Evolutionary conservation across 2,888 invertebrate species (phyloP).

Genomic region (Dexiosoma caninum): DNA sequence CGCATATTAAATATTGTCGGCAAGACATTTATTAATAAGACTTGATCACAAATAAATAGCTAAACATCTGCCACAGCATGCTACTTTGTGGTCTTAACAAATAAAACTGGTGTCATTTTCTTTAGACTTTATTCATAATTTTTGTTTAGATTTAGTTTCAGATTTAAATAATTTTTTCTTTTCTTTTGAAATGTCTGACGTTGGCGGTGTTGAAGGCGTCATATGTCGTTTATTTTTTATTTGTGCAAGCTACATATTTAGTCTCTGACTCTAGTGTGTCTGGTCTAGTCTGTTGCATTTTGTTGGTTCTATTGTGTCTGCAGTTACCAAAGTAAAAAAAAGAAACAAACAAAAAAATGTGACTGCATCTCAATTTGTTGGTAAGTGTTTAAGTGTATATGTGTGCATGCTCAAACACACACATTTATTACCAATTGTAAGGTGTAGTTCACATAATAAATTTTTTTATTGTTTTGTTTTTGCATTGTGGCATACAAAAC

Average conservation of each 20-base stretch:
- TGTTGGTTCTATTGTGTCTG: slow-evolving; percentile 62
- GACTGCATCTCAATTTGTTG: slow-evolving; percentile 48
- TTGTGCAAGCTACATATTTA: slow-evolving; percentile 33
- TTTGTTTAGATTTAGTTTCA: slow-evolving; percentile 26
- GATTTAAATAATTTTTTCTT: slow-evolving; percentile 27
- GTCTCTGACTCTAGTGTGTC: slow-evolving; percentile 58
- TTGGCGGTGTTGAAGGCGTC: slow-evolving; percentile 59
- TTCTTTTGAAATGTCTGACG: slow-evolving; percentile 47
- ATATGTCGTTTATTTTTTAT: slow-evolving; percentile 37
- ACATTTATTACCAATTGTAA: slow-evolving; percentile 47
- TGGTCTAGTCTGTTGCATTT: slow-evolving; percentile 62
- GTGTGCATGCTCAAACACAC: neutral
- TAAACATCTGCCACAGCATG: neutral
- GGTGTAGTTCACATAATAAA: slow-evolving; percentile 59
- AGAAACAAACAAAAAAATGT: slow-evolving; percentile 9
- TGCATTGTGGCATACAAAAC: slow-evolving; percentile 65
- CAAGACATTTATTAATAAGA: neutral
- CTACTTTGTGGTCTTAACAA: slow-evolving; percentile 1
- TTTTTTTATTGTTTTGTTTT: slow-evolving; percentile 62
- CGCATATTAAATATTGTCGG: neutral
- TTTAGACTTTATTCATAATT: slow-evolving; percentile 9
- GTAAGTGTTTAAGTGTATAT: slow-evolving; percentile 27
- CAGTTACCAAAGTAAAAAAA: slow-evolving; percentile 32
- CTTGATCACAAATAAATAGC: neutral
- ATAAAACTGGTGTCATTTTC: slow-evolving; percentile 2